Percentiles rank a stretch among this genome's conserved stretches.
These are phyloP conservation scores for Pyrgilauda ruficollis DNA, from an alignment of 2,113 vertebrate species.

Conservation along the genomic window DNA sequence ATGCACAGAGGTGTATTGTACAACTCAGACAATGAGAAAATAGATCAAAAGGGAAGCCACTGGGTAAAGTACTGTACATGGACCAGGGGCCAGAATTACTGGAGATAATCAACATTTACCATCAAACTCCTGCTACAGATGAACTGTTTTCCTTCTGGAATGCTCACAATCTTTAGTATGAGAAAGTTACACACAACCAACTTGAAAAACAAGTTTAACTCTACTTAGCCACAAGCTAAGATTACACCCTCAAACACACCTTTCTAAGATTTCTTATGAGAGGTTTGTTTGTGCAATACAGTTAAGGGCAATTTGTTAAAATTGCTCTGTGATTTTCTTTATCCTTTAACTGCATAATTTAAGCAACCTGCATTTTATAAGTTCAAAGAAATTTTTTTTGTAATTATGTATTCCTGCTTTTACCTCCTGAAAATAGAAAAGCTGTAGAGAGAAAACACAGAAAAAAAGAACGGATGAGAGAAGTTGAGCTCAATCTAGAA, in stretches of 20 bases:
- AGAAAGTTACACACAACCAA: constrained; percentile 76
- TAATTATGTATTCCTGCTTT: constrained; percentile 50
- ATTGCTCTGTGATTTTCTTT: constrained; percentile 69
- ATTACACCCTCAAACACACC: constrained; percentile 77
- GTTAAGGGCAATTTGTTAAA: constrained; percentile 72
- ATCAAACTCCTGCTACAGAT: constrained; percentile 42
- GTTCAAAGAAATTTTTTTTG: constrained; percentile 41
- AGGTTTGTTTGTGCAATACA: constrained; percentile 60
- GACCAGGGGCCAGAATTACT: constrained; percentile 1
- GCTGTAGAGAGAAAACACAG: not conserved
- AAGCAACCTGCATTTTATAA: constrained; percentile 59
- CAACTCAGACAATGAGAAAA: not conserved
- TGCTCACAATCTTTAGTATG: constrained; percentile 74
- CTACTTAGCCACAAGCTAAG: constrained; percentile 69
- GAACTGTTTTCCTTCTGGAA: constrained; percentile 65
- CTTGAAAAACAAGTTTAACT: constrained; percentile 81
- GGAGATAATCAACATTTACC: constrained; percentile 57
- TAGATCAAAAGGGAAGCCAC: not conserved
- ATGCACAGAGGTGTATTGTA: not conserved
- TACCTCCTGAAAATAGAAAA: constrained; percentile 45
- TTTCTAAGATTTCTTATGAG: constrained; percentile 70
- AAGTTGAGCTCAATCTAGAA: not conserved
- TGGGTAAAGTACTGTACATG: not conserved
- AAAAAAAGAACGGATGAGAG: not conserved
- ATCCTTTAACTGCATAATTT: constrained; percentile 64